phyloP scores from a whole-genome alignment of 2,113 vertebrate species.

The Gnathonemus echidnorhynchus region DNA sequence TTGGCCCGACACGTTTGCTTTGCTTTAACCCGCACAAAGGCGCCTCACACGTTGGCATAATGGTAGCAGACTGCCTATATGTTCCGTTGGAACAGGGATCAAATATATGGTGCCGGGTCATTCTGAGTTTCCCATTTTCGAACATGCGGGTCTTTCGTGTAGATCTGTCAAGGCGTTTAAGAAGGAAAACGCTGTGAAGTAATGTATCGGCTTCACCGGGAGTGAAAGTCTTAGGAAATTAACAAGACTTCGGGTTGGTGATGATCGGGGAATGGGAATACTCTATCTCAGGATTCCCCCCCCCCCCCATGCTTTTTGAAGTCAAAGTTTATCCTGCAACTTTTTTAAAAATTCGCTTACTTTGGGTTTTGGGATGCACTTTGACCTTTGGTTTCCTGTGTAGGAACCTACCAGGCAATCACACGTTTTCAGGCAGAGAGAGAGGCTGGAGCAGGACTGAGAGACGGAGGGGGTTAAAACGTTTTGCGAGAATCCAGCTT shows the following conservation, averaged over 20 bases:
- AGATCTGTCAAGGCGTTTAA: background rate
- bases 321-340: background rate
- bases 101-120: background rate
- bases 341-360: background rate
- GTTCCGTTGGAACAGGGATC: background rate
- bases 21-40: background rate
- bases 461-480: conserved; percentile 22
- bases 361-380: background rate
- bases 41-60: background rate
- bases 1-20: background rate
- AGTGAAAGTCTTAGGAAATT: background rate
- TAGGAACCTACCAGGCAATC: conserved; percentile 35
- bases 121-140: background rate
- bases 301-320: background rate
- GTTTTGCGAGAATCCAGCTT: background rate
- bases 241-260: background rate
- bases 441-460: background rate
- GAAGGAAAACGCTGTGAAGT: background rate
- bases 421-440: conserved; percentile 38
- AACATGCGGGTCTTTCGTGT: background rate
- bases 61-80: background rate
- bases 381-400: conserved; percentile 17
- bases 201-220: background rate
- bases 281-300: background rate
- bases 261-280: background rate